These are phyloP conservation scores for Phymanthus crucifer DNA, from an alignment of 92 coral and sea anemone species.

Conservation along the genomic window DNA sequence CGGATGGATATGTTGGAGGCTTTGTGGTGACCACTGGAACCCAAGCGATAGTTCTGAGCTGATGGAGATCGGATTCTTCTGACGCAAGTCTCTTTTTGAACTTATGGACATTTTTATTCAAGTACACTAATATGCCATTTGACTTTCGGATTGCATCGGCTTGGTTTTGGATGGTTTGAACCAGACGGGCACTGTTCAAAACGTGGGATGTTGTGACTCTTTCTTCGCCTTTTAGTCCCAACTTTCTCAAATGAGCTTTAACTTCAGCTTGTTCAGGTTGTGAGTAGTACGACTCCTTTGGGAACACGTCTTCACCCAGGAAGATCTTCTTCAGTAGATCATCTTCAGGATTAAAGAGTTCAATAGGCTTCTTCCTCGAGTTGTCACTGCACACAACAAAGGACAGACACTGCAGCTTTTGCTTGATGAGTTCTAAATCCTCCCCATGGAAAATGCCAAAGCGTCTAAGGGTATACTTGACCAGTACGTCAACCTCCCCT, in stretches of 20 bases:
- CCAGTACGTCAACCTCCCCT: no score
- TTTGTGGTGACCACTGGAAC: neutral
- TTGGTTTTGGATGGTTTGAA: neutral
- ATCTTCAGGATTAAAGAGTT: no score
- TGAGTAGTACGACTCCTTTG: no score
- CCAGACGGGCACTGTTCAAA: conserved; percentile 28
- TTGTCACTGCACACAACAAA: no score
- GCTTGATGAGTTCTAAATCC: no score
- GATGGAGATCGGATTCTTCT: neutral
- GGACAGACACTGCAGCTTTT: no score
- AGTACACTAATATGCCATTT: neutral
- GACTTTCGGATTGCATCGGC: conserved; percentile 27
- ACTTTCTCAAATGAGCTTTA: conserved; percentile 25
- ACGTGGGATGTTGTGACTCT: conserved; percentile 28
- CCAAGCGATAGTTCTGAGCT: neutral
- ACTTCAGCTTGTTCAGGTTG: conserved; percentile 26
- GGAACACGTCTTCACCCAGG: no score
- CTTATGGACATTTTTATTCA: neutral
- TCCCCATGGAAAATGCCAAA: no score
- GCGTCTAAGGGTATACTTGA: no score
- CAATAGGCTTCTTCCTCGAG: no score
- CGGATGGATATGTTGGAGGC: neutral
- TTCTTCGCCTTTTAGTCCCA: conserved; percentile 53
- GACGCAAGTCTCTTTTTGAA: neutral
- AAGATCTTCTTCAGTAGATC: no score